Evolutionary conservation across 2,888 invertebrate genomes (phyloP).

Genomic region (Ophraella communa): DNA sequence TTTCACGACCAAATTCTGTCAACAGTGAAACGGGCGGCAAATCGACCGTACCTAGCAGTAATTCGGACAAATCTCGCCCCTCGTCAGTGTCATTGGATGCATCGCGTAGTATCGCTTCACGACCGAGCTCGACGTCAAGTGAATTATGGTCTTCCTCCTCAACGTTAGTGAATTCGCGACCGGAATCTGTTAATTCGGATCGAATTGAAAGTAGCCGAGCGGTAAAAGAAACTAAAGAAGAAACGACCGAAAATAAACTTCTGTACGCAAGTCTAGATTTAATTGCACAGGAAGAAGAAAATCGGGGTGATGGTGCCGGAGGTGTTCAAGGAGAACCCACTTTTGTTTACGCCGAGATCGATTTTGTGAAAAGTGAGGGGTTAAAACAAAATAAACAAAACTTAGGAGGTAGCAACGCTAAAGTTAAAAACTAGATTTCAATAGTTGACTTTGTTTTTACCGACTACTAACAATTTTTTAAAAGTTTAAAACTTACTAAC

Average conservation of each 20-base stretch:
- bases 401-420: slow-evolving; percentile 45
- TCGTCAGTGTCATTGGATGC: slow-evolving; percentile 41
- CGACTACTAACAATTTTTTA: too few species aligned
- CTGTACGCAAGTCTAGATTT: slow-evolving; percentile 74
- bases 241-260: slow-evolving; percentile 56
- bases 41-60: slow-evolving; percentile 11
- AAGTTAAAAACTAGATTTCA: slow-evolving; percentile 48
- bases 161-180: slow-evolving; percentile 55
- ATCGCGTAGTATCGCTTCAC: slow-evolving; percentile 43
- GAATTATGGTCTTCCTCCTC: slow-evolving; percentile 56
- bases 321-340: slow-evolving; percentile 49
- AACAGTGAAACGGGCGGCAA: slow-evolving; percentile 49
- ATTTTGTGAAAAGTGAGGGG: slow-evolving; percentile 73
- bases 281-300: slow-evolving; percentile 52
- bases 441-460: neutral
- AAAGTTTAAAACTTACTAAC: too few species aligned
- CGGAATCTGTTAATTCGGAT: slow-evolving; percentile 55
- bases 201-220: slow-evolving; percentile 43
- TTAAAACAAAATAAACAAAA: slow-evolving; percentile 46
- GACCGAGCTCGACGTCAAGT: slow-evolving; percentile 56
- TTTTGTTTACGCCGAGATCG: slow-evolving; percentile 80
- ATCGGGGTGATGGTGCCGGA: slow-evolving; percentile 40
- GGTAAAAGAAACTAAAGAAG: slow-evolving; percentile 45
- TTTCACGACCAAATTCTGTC: slow-evolving; percentile 56
- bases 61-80: slow-evolving; percentile 49